A percentile compares a stretch with the other conserved stretches of the same genome.
These are phyloP conservation scores for Bolinopsis microptera DNA, from an alignment of 37 sponge, comb jelly and placozoan species.

Conservation along the genomic window DNA sequence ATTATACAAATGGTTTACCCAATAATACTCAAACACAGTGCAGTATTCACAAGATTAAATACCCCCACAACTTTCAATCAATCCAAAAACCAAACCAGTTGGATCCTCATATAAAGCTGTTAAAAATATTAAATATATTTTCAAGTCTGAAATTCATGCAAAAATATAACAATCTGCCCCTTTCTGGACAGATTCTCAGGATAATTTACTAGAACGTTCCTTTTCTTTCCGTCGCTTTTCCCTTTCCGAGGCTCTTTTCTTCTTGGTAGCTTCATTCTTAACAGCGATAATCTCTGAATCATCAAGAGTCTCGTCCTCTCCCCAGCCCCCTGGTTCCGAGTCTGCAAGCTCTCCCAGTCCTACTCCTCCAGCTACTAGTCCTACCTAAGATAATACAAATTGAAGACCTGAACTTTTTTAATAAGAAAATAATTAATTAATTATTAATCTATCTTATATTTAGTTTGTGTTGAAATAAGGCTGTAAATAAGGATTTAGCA, in stretches of 20 bases:
- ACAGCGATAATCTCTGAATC: not conserved
- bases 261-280: not conserved
- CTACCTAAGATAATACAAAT: not conserved
- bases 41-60: too few relatives aligned
- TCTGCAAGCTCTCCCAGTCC: conserved; percentile 14
- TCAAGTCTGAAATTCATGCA: conserved; percentile 7
- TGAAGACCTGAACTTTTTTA: too few relatives aligned
- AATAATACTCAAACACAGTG: too few relatives aligned
- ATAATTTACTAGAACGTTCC: conserved; percentile 35
- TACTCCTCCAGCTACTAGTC: not conserved
- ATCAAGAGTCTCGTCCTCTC: not conserved
- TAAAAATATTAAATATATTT: too few relatives aligned
- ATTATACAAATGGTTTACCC: too few relatives aligned
- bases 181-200: not conserved
- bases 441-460: too few relatives aligned
- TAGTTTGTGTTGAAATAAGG: too few relatives aligned
- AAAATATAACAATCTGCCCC: not conserved
- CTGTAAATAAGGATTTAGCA: too few relatives aligned
- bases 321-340: not conserved
- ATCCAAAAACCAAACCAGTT: too few relatives aligned
- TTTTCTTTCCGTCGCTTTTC: conserved; percentile 30
- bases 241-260: conserved; percentile 3
- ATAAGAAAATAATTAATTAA: too few relatives aligned
- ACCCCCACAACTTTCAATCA: too few relatives aligned
- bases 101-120: not conserved